Evolutionary conservation across 2,888 invertebrate genomes (phyloP).

Genomic region (Pachliopta kotzebuea): DNA sequence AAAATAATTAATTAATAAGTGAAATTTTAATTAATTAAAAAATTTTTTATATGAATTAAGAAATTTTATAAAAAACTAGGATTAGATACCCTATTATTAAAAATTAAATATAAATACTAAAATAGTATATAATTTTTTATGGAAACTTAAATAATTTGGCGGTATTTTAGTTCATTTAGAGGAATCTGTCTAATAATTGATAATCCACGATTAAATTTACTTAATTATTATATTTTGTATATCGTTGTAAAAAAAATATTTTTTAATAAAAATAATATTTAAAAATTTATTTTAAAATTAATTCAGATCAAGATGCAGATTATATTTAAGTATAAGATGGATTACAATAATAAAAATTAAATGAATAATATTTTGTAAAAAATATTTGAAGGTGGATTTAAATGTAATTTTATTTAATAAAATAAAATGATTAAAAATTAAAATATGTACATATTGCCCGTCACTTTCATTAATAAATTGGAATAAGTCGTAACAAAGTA

Average conservation of each 20-base stretch:
- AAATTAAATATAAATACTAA: constrained; percentile 70
- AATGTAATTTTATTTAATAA: constrained; percentile 75
- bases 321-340: constrained; percentile 83
- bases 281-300: background rate
- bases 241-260: constrained; percentile 74
- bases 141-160: constrained; percentile 72
- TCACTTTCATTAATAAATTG: background rate
- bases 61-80: constrained; percentile 79
- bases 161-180: constrained; percentile 85
- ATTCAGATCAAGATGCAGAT: constrained; percentile 56
- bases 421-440: background rate
- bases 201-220: constrained; percentile 82
- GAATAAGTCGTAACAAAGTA: background rate
- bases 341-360: constrained; percentile 83
- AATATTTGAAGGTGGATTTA: constrained; percentile 82
- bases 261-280: constrained; percentile 37
- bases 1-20: background rate
- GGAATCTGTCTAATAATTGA: constrained; percentile 86
- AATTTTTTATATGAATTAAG: background rate
- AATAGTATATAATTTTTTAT: constrained; percentile 74
- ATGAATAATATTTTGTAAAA: constrained; percentile 62
- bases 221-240: constrained; percentile 64
- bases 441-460: background rate
- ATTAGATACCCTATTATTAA: constrained; percentile 86
- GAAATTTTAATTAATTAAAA: constrained; percentile 1